Evolutionary conservation across 2,113 vertebrate species (phyloP).

Genomic region (Fregetta grallaria): DNA sequence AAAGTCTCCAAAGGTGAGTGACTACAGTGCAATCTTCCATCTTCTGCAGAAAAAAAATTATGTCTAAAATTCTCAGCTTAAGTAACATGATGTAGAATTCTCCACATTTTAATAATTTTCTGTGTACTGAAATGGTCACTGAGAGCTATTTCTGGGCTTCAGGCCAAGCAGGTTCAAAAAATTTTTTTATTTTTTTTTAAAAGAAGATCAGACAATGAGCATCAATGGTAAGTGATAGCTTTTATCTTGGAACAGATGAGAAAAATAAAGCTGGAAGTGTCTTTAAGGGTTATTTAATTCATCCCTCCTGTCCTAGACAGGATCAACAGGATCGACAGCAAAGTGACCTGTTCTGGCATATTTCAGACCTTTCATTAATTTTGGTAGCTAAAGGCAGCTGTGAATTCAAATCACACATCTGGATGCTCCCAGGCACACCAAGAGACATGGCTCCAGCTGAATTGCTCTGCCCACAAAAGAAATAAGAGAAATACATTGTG

Average conservation of each 20-base stretch:
- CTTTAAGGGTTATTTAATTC: not conserved
- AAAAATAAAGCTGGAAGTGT: not conserved
- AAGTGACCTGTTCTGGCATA: not conserved
- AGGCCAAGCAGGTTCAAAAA: not conserved
- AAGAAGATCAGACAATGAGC: not conserved
- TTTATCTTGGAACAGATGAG: not conserved
- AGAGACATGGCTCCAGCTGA: not conserved
- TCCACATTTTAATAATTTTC: not conserved
- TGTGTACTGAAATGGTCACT: not conserved
- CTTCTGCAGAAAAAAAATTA: not conserved
- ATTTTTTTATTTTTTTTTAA: not conserved
- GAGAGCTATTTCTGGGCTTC: not conserved
- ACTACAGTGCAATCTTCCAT: not conserved
- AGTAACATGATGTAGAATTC: not conserved
- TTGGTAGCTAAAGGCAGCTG: not conserved
- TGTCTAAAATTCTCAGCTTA: not conserved
- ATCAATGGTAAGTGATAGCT: not conserved
- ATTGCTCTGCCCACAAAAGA: not conserved
- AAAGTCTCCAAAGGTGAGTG: not conserved
- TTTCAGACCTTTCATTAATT: not conserved
- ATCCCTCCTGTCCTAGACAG: not conserved
- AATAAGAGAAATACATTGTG: not conserved
- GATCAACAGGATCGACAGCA: not conserved
- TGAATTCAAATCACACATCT: not conserved
- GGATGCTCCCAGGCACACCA: not conserved